phyloP scores from a whole-genome alignment of 2,797 vertebrate genomes.

The Ibycter americanus region DNA sequence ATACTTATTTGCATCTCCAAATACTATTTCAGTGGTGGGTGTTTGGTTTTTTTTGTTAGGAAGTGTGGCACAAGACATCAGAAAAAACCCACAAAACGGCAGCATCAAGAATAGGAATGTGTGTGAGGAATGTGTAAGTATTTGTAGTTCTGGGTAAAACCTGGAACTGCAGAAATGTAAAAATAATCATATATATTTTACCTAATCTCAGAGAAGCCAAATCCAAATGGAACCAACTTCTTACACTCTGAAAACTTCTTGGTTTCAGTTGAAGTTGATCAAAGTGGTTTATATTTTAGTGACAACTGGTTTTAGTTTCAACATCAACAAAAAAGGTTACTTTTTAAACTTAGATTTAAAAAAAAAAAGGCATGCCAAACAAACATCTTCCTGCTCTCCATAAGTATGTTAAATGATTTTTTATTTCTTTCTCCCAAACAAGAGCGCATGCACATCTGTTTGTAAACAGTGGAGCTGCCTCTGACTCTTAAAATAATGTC shows the following conservation, averaged over 20 bases:
- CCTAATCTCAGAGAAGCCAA: background rate
- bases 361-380: background rate
- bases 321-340: background rate
- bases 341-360: background rate
- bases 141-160: background rate
- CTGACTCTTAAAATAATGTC: background rate
- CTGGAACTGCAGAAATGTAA: background rate
- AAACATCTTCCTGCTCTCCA: background rate
- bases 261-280: background rate
- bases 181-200: background rate
- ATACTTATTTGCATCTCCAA: background rate
- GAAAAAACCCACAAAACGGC: fast-evolving
- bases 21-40: background rate
- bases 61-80: background rate
- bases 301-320: background rate
- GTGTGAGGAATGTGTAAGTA: background rate
- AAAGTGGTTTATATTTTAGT: background rate
- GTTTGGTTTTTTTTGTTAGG: background rate
- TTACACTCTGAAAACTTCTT: background rate
- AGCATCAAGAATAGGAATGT: background rate
- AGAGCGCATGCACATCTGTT: background rate
- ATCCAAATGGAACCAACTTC: background rate
- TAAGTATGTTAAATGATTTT: background rate
- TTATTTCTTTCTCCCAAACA: background rate
- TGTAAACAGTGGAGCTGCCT: background rate